Evolutionary conservation across 2,888 invertebrate genomes (phyloP).

Genomic region (Bhutanitis thaidina): DNA sequence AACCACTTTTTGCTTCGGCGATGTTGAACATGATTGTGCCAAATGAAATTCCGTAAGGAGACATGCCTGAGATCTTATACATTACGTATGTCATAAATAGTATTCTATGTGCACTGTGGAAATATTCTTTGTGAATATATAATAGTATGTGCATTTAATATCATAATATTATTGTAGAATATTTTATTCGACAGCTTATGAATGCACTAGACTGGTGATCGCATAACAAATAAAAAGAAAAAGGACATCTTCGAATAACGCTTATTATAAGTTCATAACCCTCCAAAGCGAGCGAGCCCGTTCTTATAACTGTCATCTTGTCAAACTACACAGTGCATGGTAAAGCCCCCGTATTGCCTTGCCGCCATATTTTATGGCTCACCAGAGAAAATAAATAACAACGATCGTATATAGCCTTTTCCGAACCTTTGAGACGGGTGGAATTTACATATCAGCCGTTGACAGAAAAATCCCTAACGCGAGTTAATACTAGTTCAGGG

Average conservation of each 20-base stretch:
- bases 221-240: slow-evolving; percentile 41
- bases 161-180: neutral
- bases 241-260: slow-evolving; percentile 40
- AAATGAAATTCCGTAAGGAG: too few species aligned
- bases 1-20: too few species aligned
- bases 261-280: slow-evolving; percentile 33
- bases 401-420: slow-evolving; percentile 70
- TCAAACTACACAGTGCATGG: slow-evolving; percentile 67
- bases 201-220: neutral
- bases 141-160: too few species aligned
- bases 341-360: slow-evolving; percentile 74
- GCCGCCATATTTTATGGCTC: slow-evolving; percentile 72
- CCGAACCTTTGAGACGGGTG: slow-evolving; percentile 59
- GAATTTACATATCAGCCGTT: slow-evolving; percentile 76
- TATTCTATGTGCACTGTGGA: too few species aligned
- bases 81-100: too few species aligned
- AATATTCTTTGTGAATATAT: too few species aligned
- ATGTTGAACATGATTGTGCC: too few species aligned
- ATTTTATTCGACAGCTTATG: neutral
- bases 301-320: slow-evolving; percentile 74
- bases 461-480: slow-evolving; percentile 63
- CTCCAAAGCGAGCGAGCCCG: slow-evolving; percentile 31
- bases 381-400: slow-evolving; percentile 75
- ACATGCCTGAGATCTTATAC: too few species aligned
- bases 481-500: slow-evolving; percentile 50